These are phyloP conservation scores for Dermatemys mawii DNA, from an alignment of 2,113 vertebrate genomes.

Conservation along the genomic window DNA sequence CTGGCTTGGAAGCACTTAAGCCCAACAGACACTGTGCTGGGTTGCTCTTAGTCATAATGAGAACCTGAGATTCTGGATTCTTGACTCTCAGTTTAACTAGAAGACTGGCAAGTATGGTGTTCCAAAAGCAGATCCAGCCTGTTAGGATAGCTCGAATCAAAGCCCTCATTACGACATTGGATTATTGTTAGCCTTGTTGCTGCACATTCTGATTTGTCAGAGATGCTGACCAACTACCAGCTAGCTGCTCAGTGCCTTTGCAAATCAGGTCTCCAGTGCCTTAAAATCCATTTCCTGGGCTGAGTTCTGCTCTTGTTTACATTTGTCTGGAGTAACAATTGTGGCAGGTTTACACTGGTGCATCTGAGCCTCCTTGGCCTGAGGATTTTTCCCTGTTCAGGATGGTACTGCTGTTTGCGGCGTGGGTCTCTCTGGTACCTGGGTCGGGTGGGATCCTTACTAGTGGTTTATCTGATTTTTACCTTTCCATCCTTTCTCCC, in stretches of 20 bases:
- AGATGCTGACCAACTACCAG: background rate
- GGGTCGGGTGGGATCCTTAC: background rate
- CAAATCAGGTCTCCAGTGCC: background rate
- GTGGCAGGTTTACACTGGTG: background rate
- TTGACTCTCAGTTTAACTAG: too few species aligned
- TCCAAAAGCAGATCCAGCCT: background rate
- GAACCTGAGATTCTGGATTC: background rate
- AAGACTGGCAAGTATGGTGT: background rate
- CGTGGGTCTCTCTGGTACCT: background rate
- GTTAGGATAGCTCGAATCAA: rapidly evolving
- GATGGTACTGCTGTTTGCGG: background rate
- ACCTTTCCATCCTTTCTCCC: background rate
- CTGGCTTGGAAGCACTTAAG: background rate
- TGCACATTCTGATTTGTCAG: rapidly evolving
- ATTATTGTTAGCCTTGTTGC: rapidly evolving
- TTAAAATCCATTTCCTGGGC: background rate
- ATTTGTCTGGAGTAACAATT: background rate
- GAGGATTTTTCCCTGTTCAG: background rate
- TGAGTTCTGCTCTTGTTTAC: background rate
- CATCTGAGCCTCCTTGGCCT: slow-evolving; percentile 6
- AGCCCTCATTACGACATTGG: rapidly evolving
- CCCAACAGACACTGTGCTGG: rapidly evolving
- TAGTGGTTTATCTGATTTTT: background rate
- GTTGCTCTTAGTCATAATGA: background rate
- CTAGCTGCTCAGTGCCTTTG: background rate